phyloP scores from a whole-genome alignment of 2,888 invertebrate genomes.

The Mantis religiosa region DNA sequence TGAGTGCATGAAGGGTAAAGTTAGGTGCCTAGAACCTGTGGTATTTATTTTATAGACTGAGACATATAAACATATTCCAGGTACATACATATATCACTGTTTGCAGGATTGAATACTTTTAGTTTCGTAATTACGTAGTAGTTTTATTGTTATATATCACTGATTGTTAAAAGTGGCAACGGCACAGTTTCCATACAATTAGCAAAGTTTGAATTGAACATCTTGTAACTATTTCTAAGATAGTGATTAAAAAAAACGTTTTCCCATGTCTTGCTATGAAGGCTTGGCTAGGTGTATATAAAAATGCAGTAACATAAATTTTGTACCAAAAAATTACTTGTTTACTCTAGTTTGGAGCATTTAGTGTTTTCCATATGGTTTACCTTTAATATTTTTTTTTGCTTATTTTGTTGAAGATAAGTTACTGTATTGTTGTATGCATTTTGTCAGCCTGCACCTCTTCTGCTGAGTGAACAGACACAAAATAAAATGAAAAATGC shows the following conservation, averaged over 20 bases:
- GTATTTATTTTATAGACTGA: background rate
- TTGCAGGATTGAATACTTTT: constrained; percentile 2
- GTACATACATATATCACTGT: background rate
- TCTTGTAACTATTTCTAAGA: background rate
- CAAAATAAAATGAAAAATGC: background rate
- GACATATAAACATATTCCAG: background rate
- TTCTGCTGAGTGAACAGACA: constrained; percentile 19
- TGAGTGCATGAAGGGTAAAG: background rate
- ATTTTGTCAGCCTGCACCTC: background rate
- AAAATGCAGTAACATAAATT: background rate
- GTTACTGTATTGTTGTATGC: background rate
- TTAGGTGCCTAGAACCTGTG: background rate
- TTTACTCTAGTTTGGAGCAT: background rate
- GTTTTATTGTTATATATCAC: background rate
- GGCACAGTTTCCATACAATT: background rate
- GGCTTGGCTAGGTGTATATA: background rate
- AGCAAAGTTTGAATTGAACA: background rate
- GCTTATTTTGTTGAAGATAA: background rate
- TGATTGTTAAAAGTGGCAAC: constrained; percentile 11
- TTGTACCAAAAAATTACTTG: background rate
- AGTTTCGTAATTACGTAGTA: background rate
- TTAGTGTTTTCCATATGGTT: background rate
- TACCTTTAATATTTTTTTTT: background rate
- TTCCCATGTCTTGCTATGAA: background rate
- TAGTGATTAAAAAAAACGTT: background rate